A percentile compares a stretch with the other conserved stretches of the same genome.
These are phyloP conservation scores for Hypomecis atomaria DNA, from an alignment of 2,888 invertebrate species.

Conservation along the genomic window DNA sequence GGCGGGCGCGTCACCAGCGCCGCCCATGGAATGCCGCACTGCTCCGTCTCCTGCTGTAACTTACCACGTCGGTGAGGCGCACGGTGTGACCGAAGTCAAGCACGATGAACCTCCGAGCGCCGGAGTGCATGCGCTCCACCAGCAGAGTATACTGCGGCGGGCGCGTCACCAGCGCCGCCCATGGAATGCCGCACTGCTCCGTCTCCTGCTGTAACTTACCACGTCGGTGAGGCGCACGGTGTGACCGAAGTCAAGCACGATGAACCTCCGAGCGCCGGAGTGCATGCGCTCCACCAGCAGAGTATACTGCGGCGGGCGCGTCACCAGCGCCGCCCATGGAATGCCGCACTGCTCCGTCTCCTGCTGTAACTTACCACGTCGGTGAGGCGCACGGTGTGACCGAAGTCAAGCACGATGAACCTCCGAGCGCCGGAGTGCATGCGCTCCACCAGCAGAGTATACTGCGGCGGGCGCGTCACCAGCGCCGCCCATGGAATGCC, in stretches of 20 bases:
- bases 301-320: constrained; percentile 92
- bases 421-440: constrained; percentile 97
- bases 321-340: constrained; percentile 91
- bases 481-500: constrained; percentile 90
- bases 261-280: constrained; percentile 96
- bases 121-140: constrained; percentile 97
- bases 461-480: constrained; percentile 91
- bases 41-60: constrained; percentile 70
- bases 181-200: constrained; percentile 84
- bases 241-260: constrained; percentile 96
- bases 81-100: constrained; percentile 95
- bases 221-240: constrained; percentile 94
- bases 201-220: constrained; percentile 73
- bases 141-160: constrained; percentile 94
- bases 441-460: constrained; percentile 94
- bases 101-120: constrained; percentile 95
- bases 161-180: constrained; percentile 91
- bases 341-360: constrained; percentile 79
- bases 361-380: constrained; percentile 86
- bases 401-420: constrained; percentile 96
- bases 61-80: constrained; percentile 92
- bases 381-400: constrained; percentile 92
- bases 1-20: constrained; percentile 91
- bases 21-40: constrained; percentile 88
- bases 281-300: constrained; percentile 97